Conservation (phyloP, 1,140 invertebrate species). For the Homarus americanus region DNA sequence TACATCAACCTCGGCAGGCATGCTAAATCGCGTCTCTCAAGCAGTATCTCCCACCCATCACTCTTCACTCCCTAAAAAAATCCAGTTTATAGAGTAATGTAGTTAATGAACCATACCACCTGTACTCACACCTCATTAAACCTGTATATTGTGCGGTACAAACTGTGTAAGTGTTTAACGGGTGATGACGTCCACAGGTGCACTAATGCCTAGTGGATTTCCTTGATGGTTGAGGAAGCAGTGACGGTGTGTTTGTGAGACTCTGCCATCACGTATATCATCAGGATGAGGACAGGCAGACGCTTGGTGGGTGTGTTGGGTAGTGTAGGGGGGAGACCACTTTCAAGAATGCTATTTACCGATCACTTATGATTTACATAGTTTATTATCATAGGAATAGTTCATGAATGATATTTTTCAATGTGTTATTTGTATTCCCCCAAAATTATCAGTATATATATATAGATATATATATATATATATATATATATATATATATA, state of each 20-base stretch:
- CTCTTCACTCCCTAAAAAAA: too few relatives aligned
- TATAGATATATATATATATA: neutral
- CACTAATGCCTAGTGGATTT: neutral
- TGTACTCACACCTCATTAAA: neutral
- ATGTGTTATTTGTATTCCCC: neutral
- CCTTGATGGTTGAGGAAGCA: neutral
- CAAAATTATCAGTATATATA: neutral
- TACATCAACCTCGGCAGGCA: too few relatives aligned
- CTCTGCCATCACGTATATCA: neutral
- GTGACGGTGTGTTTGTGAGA: neutral
- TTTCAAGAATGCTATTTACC: too few relatives aligned
- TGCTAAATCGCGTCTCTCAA: too few relatives aligned
- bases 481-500: neutral
- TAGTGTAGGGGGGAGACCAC: too few relatives aligned
- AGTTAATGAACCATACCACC: neutral
- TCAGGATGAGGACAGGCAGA: too few relatives aligned
- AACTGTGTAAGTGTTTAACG: neutral
- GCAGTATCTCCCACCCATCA: too few relatives aligned
- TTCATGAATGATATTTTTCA: neutral
- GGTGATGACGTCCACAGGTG: neutral
- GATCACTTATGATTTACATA: too few relatives aligned
- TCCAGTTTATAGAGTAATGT: neutral
- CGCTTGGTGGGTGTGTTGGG: too few relatives aligned
- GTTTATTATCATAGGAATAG: too few relatives aligned
- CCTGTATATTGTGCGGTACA: neutral